phyloP scores from a whole-genome alignment of 2,113 vertebrate genomes.

The Neofelis nebulosa region DNA sequence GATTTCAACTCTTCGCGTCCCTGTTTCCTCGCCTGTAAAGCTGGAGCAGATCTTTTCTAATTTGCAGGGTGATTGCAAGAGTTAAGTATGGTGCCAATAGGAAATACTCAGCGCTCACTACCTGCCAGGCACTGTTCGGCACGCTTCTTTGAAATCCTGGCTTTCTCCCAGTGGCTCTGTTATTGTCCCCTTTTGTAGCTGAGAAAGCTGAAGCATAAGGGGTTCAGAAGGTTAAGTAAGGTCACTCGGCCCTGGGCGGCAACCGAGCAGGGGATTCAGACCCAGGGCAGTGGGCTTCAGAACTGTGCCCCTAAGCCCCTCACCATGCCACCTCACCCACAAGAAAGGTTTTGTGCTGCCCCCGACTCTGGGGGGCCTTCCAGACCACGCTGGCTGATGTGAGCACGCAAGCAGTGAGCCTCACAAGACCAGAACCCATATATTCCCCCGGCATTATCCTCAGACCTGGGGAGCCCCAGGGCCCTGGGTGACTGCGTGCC shows the following conservation, averaged over 20 bases:
- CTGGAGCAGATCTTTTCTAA: not conserved
- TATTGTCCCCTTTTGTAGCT: not conserved
- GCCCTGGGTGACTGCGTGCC: not conserved
- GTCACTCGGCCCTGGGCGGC: fast-evolving
- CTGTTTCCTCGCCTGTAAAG: not conserved
- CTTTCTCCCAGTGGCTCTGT: fast-evolving
- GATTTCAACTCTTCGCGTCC: not conserved
- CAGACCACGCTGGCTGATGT: not conserved
- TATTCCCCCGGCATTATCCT: not conserved
- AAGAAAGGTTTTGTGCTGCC: fast-evolving
- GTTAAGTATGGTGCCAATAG: fast-evolving
- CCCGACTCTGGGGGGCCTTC: not conserved
- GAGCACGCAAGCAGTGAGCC: not conserved
- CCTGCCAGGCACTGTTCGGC: fast-evolving
- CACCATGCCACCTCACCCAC: fast-evolving
- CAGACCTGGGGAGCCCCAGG: not conserved
- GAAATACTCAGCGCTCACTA: fast-evolving
- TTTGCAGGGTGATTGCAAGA: not conserved
- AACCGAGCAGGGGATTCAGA: not conserved
- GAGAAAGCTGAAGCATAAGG: not conserved
- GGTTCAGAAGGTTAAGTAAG: not conserved
- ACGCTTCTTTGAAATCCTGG: fast-evolving
- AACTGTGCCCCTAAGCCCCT: fast-evolving
- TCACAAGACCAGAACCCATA: not conserved
- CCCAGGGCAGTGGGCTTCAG: fast-evolving